Base-by-base conservation (phyloP, 37 sponge, comb jelly and placozoan species). In the Halisarca cf. caerulea region DNA sequence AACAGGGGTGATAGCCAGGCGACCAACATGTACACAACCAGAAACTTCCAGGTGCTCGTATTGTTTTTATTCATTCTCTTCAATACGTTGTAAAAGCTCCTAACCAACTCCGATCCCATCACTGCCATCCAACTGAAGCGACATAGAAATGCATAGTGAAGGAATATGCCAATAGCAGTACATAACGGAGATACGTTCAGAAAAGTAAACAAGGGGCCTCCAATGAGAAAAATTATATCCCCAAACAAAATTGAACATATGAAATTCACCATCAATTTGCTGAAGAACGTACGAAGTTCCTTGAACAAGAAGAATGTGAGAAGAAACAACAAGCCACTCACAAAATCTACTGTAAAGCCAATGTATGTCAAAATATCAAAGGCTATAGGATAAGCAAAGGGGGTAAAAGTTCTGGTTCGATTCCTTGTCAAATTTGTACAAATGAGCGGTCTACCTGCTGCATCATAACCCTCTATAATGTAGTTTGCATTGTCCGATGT, bases 61-160 rank as follows among this genome's bases (percentile, higher is more conserved):
- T 25, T 40, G 8, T 80, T 61, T 18, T 3, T 33, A 18, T 53
- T 64, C 2, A 84, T 15, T 51, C 47, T 74, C 40, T 0, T 24
- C n/a, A n/a, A n/a, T 25, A 80, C 82, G 32, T 43, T 71, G 34
- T 74, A 0, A 5, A 85, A 61, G 8, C 17, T 53, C 15, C 58
- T 11, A 0, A 34, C 58, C 55, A 90, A 37, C 2, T 85, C 58
- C 6, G 72, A 28, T 15, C 73, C 61, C 58, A 90, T 58, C 18
- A 90, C 37, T 30, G 59, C 64, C 86, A 74, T 90, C 90, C 90
- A 90, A 11, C 9, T 38, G 57, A 90, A 85, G 33, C 84, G 86
- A 34, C 80, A 68, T 7, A 90, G 83, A 43, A 77, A 85, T 20
- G 53, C 58, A 86, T 68, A 85, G 40, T 90, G 90, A 0, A 89